phyloP scores from a whole-genome alignment of 2,888 invertebrate species.

The Physocephala rufipes region DNA sequence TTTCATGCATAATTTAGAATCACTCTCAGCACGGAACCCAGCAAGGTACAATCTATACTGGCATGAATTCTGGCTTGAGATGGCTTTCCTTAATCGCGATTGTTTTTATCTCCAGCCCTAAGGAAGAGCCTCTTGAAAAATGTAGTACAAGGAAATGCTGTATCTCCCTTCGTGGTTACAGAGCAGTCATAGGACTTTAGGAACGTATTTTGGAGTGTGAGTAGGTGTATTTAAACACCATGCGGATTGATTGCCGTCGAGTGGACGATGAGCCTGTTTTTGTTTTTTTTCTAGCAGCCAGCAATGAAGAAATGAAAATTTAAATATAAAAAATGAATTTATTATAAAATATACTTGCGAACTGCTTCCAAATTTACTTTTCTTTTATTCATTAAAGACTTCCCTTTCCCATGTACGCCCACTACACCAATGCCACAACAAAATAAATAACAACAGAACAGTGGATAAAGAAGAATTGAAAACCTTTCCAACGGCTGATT shows the following conservation, averaged over 20 bases:
- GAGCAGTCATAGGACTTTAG: neutral
- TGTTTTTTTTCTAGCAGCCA: neutral
- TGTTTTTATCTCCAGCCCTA: constrained; percentile 23
- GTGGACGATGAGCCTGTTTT: neutral
- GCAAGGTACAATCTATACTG: constrained; percentile 15
- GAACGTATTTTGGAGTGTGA: neutral
- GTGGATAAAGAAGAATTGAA: neutral
- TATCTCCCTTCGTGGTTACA: neutral
- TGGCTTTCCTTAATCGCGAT: neutral
- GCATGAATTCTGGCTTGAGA: constrained; percentile 3
- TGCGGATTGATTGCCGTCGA: neutral
- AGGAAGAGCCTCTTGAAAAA: neutral
- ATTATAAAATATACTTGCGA: constrained; percentile 1
- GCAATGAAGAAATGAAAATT: neutral
- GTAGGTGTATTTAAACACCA: neutral
- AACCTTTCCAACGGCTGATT: constrained; percentile 1
- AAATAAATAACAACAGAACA: neutral
- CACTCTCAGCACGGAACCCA: neutral
- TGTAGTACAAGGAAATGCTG: too few species aligned
- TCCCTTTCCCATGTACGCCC: neutral
- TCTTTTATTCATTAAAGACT: neutral
- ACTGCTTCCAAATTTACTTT: neutral
- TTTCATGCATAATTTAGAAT: constrained; percentile 11
- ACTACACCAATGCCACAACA: neutral
- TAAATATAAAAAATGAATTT: neutral